phyloP scores from a whole-genome alignment of 1,140 invertebrate species.

The Aphelinus atriplicis region DNA sequence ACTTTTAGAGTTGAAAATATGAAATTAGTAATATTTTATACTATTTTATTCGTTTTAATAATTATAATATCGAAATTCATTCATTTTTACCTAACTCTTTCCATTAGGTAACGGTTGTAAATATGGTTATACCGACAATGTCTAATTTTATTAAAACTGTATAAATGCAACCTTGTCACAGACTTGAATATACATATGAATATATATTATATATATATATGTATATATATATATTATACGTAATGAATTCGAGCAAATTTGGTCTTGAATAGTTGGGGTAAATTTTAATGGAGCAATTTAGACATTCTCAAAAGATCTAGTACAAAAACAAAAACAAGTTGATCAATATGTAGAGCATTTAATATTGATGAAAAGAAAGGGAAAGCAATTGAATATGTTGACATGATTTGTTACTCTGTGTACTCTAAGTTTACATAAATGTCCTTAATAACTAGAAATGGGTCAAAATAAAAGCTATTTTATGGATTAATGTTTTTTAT shows the following conservation, averaged over 20 bases:
- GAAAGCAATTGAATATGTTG: conserved; percentile 26
- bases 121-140: conserved; percentile 44
- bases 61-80: conserved; percentile 23
- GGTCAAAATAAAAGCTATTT: conserved; percentile 57
- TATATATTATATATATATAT: no score
- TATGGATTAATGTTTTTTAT: conserved; percentile 48
- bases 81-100: conserved; percentile 45
- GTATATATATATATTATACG: no score
- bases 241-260: neutral
- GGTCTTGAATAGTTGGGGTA: conserved; percentile 16
- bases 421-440: conserved; percentile 47
- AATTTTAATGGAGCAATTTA: conserved; percentile 30
- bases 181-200: conserved; percentile 22
- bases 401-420: conserved; percentile 49
- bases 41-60: conserved; percentile 11
- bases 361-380: conserved; percentile 4
- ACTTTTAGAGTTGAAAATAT: neutral
- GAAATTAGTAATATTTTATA: conserved; percentile 6
- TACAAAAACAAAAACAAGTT: conserved; percentile 48
- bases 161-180: conserved; percentile 46
- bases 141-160: conserved; percentile 45
- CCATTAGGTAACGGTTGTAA: conserved; percentile 51
- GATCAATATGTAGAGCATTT: conserved; percentile 50
- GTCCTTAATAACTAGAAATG: conserved; percentile 45
- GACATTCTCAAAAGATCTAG: conserved; percentile 44